Percentiles rank a stretch among this genome's conserved stretches.
phyloP scores from a whole-genome alignment of 1,140 invertebrate genomes.

The Drosophila arizonae region DNA sequence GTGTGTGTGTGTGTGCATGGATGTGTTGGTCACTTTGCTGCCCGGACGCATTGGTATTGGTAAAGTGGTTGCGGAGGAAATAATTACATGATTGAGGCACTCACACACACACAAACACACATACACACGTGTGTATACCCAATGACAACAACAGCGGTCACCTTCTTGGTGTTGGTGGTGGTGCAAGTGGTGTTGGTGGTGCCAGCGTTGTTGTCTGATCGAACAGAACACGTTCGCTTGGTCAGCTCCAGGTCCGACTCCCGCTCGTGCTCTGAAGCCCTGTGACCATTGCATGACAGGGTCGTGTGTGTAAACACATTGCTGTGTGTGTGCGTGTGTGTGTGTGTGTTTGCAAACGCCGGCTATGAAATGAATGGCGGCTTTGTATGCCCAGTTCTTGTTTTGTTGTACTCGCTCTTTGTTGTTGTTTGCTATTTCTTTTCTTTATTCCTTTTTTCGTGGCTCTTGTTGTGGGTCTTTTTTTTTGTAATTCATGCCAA shows the following conservation, averaged over 20 bases:
- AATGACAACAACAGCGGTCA: conserved; percentile 43
- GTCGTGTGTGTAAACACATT: conserved; percentile 12
- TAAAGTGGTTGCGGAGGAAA: conserved; percentile 74
- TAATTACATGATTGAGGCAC: conserved; percentile 83
- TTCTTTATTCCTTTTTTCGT: conserved; percentile 23
- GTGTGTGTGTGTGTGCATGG: conserved; percentile 8
- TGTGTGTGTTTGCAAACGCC: conserved; percentile 50
- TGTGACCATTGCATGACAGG: conserved; percentile 72
- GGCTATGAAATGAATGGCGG: conserved; percentile 63
- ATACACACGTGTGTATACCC: conserved; percentile 32
- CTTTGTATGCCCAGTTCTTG: conserved; percentile 63
- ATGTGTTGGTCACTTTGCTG: conserved; percentile 47
- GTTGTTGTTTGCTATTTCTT: conserved; percentile 10
- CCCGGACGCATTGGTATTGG: conserved; percentile 45
- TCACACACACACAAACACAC: conserved; percentile 20
- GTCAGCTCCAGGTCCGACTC: conserved; percentile 33
- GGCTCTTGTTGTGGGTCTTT: background rate
- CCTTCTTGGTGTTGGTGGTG: conserved; percentile 28
- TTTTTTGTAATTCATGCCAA: conserved; percentile 62
- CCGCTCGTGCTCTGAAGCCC: conserved; percentile 17
- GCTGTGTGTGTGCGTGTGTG: conserved; percentile 7
- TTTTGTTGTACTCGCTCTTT: conserved; percentile 45
- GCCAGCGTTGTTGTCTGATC: conserved; percentile 66
- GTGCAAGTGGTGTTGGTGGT: conserved; percentile 23
- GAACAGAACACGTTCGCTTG: conserved; percentile 75